Evolutionary conservation across 2,888 invertebrate species (phyloP).

Genomic region (Nomada ferruginata): DNA sequence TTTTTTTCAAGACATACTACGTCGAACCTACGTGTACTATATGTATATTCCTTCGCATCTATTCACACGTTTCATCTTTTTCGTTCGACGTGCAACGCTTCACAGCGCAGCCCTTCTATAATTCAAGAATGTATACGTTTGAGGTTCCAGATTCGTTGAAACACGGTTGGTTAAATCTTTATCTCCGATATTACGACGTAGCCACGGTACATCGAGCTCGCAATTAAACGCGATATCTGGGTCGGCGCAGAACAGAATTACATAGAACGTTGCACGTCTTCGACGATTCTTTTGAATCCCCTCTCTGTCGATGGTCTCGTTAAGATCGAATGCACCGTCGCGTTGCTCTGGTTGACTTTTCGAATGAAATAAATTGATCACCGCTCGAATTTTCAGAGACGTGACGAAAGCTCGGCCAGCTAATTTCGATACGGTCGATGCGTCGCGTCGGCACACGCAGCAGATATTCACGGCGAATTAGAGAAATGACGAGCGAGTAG

Average conservation of each 20-base stretch:
- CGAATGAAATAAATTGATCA: background rate
- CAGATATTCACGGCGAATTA: slow-evolving; percentile 57
- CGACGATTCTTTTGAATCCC: background rate
- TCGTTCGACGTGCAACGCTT: background rate
- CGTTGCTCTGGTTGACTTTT: background rate
- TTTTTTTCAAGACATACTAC: background rate
- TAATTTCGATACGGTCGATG: slow-evolving; percentile 26
- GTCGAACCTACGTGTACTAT: background rate
- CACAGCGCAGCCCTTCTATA: too few species aligned
- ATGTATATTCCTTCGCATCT: background rate
- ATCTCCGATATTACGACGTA: background rate
- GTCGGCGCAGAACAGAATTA: background rate
- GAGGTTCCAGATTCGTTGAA: background rate
- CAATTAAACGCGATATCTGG: slow-evolving; percentile 19
- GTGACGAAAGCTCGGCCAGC: background rate
- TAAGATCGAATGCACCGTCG: background rate
- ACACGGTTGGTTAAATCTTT: background rate
- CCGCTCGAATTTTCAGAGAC: background rate
- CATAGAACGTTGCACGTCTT: background rate
- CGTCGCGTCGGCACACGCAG: background rate
- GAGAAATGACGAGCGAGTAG: slow-evolving; percentile 36
- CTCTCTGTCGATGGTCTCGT: background rate
- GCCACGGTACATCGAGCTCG: background rate
- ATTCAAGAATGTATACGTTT: too few species aligned
- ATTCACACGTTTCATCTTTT: background rate